Percentiles rank a stretch among this genome's conserved stretches.
These are phyloP conservation scores for Delichon dasypus DNA, from an alignment of 2,797 vertebrate genomes.

Conservation along the genomic window DNA sequence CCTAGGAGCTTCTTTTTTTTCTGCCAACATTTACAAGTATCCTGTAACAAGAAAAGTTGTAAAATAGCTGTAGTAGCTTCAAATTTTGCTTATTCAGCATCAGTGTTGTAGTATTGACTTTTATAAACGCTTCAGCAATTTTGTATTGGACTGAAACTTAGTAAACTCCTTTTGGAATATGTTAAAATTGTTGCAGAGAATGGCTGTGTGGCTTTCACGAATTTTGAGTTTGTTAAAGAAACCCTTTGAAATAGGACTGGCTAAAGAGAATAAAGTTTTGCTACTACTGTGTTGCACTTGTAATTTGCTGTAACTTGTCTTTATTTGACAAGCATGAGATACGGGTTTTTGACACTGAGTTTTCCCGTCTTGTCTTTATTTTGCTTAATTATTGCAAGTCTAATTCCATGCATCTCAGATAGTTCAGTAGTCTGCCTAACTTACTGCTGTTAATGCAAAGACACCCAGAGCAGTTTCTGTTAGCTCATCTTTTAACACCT, in stretches of 20 bases:
- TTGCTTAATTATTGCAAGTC: background rate
- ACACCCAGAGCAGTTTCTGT: background rate
- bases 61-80: background rate
- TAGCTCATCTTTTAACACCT: background rate
- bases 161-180: background rate
- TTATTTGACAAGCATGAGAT: background rate
- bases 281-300: background rate
- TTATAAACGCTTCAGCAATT: background rate
- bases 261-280: background rate
- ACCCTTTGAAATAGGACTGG: background rate
- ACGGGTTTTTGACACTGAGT: background rate
- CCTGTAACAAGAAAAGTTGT: background rate
- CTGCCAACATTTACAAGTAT: background rate
- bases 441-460: background rate
- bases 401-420: background rate
- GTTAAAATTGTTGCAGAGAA: background rate
- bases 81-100: background rate
- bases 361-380: background rate
- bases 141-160: background rate
- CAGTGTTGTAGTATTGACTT: background rate
- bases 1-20: background rate
- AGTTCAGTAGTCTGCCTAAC: background rate
- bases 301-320: background rate
- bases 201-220: background rate
- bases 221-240: background rate